phyloP scores from a whole-genome alignment of 2,888 invertebrate species.

The Ophioninae sp. region DNA sequence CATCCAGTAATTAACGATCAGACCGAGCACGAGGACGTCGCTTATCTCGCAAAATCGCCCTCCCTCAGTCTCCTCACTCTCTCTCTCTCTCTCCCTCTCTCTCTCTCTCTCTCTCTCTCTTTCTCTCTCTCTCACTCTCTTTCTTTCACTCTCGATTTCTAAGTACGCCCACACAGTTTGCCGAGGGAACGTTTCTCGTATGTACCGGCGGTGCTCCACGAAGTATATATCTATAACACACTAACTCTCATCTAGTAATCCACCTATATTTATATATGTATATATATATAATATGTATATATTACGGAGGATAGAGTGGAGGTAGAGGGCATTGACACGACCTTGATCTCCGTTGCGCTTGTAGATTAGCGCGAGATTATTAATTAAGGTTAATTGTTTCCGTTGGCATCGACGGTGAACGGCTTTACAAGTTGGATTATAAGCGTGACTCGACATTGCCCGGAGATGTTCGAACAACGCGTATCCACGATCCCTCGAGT shows the following conservation, averaged over 20 bases:
- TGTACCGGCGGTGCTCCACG: constrained; percentile 10
- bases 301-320: constrained; percentile 32
- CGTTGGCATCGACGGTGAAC: constrained; percentile 70
- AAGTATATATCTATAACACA: constrained; percentile 15
- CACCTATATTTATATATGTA: too few species aligned
- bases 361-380: constrained; percentile 76
- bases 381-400: constrained; percentile 78
- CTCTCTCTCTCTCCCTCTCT: not conserved
- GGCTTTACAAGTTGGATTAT: constrained; percentile 72
- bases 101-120: too few species aligned
- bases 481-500: constrained; percentile 10
- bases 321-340: constrained; percentile 17
- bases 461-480: constrained; percentile 23
- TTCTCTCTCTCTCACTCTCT: too few species aligned
- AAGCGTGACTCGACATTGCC: constrained; percentile 53
- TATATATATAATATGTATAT: constrained; percentile 49
- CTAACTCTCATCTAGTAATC: constrained; percentile 15
- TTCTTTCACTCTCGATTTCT: constrained; percentile 18
- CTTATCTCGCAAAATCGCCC: not conserved
- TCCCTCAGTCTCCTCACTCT: not conserved
- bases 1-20: constrained; percentile 67
- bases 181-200: constrained; percentile 24
- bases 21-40: constrained; percentile 41
- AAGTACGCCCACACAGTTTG: constrained; percentile 57
- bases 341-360: constrained; percentile 57